Conservation (phyloP, 2,113 vertebrate species). For the Xenus cinereus region DNA sequence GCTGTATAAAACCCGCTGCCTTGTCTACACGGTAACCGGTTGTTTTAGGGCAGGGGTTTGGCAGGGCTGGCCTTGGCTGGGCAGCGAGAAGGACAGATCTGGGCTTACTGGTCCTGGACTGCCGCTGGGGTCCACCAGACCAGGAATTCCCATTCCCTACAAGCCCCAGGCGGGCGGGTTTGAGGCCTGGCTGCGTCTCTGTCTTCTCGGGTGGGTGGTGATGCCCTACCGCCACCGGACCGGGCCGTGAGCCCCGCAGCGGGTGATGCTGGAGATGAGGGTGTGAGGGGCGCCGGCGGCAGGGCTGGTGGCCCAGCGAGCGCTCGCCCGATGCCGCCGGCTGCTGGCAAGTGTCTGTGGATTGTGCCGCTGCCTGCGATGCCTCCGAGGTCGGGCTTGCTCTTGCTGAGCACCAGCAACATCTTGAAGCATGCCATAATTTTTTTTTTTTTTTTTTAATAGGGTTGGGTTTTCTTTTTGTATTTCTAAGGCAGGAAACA, state of each 20-base stretch:
- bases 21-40: background rate
- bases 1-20: accelerated
- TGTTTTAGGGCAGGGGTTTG: background rate
- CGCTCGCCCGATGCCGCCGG: background rate
- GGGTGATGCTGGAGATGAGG: accelerated
- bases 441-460: background rate
- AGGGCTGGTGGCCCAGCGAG: accelerated
- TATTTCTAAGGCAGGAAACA: background rate
- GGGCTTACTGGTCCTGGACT: background rate
- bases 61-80: background rate
- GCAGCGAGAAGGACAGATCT: accelerated
- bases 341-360: accelerated
- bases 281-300: accelerated
- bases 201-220: accelerated
- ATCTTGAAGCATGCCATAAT: background rate
- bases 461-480: background rate
- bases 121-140: background rate
- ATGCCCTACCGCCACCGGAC: background rate
- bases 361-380: background rate
- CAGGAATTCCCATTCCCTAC: background rate
- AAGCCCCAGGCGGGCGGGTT: accelerated
- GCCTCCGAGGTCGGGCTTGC: background rate
- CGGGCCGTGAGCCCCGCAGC: accelerated
- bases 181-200: background rate
- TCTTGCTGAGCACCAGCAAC: background rate